A percentile compares a stretch with the other conserved stretches of the same genome.
Conservation (phyloP, 2,888 invertebrate genomes). For the Meteorus colon region DNA sequence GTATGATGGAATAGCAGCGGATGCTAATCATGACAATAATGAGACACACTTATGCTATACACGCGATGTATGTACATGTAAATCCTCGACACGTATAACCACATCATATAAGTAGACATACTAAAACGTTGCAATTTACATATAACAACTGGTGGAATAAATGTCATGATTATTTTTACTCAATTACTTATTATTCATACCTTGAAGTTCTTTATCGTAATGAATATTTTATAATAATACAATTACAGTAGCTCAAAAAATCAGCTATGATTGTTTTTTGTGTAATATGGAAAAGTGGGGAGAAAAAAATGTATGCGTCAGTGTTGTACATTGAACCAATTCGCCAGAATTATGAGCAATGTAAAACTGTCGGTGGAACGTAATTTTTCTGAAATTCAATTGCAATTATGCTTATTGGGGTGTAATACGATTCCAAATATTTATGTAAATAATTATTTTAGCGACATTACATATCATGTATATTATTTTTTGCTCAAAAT, state of each 20-base stretch:
- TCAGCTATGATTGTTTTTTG: too few species aligned
- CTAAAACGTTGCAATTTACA: background rate
- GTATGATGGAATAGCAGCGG: slow-evolving; percentile 10
- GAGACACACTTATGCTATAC: slow-evolving; percentile 19
- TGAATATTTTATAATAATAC: background rate
- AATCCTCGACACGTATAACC: slow-evolving; percentile 31
- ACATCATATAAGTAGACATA: slow-evolving; percentile 25
- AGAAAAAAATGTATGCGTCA: background rate
- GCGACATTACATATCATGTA: too few species aligned
- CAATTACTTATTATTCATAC: background rate
- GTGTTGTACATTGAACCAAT: background rate
- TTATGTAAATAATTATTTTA: too few species aligned
- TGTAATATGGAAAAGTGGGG: too few species aligned
- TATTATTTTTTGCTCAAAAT: too few species aligned
- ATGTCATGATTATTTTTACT: slow-evolving; percentile 11
- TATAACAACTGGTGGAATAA: slow-evolving; percentile 5
- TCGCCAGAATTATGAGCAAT: too few species aligned
- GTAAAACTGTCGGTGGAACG: too few species aligned
- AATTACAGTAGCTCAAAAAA: too few species aligned
- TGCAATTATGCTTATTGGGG: too few species aligned
- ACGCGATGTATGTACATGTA: slow-evolving; percentile 25
- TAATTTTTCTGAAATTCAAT: too few species aligned
- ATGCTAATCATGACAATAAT: slow-evolving; percentile 23
- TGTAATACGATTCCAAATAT: too few species aligned
- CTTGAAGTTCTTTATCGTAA: background rate